Base-by-base conservation (phyloP, 2,113 vertebrate genomes). In the Callionymus lyra region DNA sequence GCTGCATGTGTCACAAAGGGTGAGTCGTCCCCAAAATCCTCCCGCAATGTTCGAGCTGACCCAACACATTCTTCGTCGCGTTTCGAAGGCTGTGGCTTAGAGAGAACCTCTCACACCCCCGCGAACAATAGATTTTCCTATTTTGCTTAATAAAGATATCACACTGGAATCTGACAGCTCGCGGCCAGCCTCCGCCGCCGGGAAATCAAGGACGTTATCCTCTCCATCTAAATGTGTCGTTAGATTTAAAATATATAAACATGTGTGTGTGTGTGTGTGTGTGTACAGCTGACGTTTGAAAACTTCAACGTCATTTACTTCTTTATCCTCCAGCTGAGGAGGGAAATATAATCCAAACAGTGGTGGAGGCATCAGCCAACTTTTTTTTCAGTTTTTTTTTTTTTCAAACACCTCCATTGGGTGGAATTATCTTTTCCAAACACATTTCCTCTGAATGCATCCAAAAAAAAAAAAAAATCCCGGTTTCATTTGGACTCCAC, bases 101-200 rank as follows among this genome's bases (percentile, higher is more conserved):
- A 81, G 77, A 81, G 76, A 72, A 68, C 78, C 70, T 54, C 67
- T 74, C 68, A 65, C 77, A 66, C 76, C 72, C 74, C 66, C 69
- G 53, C 63, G 59, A 75, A 82, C 82, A 82, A 81, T 72, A 66
- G 68, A 64, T 71, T 68, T 65, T 64, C 63, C 74, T 71, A 44
- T 59, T 65, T 76, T 61, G 60, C 72, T 77, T 84, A 80, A 85
- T 85, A 82, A 83, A 87, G 85, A 87, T 77, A 85, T 87, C 84
- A 84, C 47, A 72, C 38, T 45, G 63, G 67, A 68, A 79, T 72
- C 70, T 84, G 85, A 85, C 85, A 85, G 82, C 73, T 80, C 74
- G 51, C 68, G n/a, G 59, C 50, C 61, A 50, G 70, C 59, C 58
- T 56, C 58, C 44, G 42, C 17, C 31, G 34, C 32, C 43, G 53